Conservation (phyloP, 2,113 vertebrate species). For the Psittacara wagleri region DNA sequence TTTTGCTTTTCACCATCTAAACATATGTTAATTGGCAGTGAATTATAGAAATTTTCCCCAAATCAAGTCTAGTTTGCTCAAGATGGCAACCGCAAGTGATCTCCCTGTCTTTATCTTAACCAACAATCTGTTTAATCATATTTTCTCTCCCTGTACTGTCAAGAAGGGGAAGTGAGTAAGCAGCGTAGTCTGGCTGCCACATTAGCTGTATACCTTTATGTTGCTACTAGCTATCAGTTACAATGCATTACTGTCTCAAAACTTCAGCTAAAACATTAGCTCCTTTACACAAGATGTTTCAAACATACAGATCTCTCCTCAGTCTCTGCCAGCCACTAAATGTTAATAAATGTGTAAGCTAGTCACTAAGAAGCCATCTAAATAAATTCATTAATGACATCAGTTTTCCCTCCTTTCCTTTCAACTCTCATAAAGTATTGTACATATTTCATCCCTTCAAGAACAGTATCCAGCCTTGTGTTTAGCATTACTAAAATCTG, state of each 20-base stretch:
- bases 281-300: background rate
- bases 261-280: background rate
- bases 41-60: background rate
- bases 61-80: background rate
- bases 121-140: background rate
- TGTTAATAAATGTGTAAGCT: background rate
- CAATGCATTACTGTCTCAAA: background rate
- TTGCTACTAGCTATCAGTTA: background rate
- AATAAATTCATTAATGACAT: background rate
- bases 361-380: background rate
- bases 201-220: background rate
- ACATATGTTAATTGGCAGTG: background rate
- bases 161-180: background rate
- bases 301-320: background rate
- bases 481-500: conserved; percentile 6
- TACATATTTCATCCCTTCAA: background rate
- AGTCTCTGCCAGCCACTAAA: background rate
- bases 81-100: background rate
- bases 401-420: background rate
- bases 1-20: background rate
- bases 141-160: background rate
- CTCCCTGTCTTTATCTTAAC: background rate
- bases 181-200: background rate
- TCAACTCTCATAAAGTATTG: background rate
- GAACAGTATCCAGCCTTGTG: background rate